Base-by-base conservation (phyloP, 23 tunicate species). In the Corella eumyota region DNA sequence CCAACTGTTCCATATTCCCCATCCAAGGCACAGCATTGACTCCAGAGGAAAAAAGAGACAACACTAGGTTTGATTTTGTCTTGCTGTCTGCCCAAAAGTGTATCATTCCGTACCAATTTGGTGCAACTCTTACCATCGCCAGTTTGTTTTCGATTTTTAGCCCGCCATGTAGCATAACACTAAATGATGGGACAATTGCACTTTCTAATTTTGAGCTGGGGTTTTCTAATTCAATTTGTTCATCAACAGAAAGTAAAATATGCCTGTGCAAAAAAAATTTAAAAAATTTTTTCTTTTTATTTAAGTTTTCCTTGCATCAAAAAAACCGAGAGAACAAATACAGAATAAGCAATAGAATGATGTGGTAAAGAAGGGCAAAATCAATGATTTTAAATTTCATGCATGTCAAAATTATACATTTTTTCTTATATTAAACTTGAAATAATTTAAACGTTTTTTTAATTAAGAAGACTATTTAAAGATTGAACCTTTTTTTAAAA, bases 61-160 rank as follows among this genome's bases (percentile, higher is more conserved):
- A 60, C 30, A 66, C 75, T 51, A 77, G 62, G 71, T 71, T 84
- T 29, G 85, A 85, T 59, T 75, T 71, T 25, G 76, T 71, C 32
- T 85, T 77, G 60, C 52, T 50, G 50, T 71, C 85, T 3, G 85
- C 36, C 75, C 73, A 77, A 17, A 79, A 71, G 59, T 66, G 36
- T 35, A 71, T 25, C 4, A 77, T 61, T 7, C 95, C 85, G 36
- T 52, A 77, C 75, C 74, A 66, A 32, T 61, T 45, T 17, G 74
- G 44, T 19, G 69, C 65, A 1, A 77, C 63, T 47, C 65, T 64
- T 19, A 77, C 85, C 52, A 85, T 37, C 6, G 95, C 95, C 21
- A 85, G 66, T 61, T 77, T 85, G 79, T 75, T 80, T 36, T 75
- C 94, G 20, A 76, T 64, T 75, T 75, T 84, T 20, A 84, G 51